Base-by-base conservation (phyloP, 2,797 vertebrate genomes). In the Fistularia tabacaria region DNA sequence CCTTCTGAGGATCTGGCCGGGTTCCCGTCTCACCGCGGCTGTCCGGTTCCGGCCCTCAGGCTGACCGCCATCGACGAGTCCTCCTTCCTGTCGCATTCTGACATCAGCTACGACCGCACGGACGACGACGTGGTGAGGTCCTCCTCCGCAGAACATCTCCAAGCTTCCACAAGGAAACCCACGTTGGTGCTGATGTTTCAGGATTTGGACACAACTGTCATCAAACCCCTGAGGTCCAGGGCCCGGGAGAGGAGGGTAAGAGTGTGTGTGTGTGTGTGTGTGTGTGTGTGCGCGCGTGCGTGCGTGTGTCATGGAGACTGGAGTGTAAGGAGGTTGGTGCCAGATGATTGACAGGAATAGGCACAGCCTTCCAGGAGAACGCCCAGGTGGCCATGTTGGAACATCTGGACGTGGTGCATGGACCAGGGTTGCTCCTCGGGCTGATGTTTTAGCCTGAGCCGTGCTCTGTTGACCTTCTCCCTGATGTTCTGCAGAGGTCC, bases 101-200 rank as follows among this genome's bases (percentile, higher is more conserved):
- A 91, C 59, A 91, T 92, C 78, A 92, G 91, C 83, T 92, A 92
- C 42, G 91, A 92, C 49, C 74, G 89, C 44, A 92, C 91, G 0
- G 89, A 91, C 0, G 90, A 92, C 6, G 90, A 91, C 6, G 39
- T 90, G 90, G 91, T 91, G 69, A 10, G 67, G 54, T 0, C 6
- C 6, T 14, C 46, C 7, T 25, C 14, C 10, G 4, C 14, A n/a
- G 36, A 39, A 38, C 36, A 37, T 36, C 6, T 51, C 7, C 7
- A n/a, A 10, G 10, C 5, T 37, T 38, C 48, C 7, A 14, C 36
- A 9, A 8, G 9, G 38, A 25, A 40, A 38, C 4, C 7, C 36
- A 36, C 25, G 12, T 6, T 44, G 7, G 15, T 6, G 11, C 41
- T 54, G 1, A 53, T 43, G 7, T 72, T 70, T 51, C 76, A 94